A percentile compares a stretch with the other conserved stretches of the same genome.
Conservation (phyloP, 2,888 invertebrate genomes). For the Acrocyrtus sp. region DNA sequence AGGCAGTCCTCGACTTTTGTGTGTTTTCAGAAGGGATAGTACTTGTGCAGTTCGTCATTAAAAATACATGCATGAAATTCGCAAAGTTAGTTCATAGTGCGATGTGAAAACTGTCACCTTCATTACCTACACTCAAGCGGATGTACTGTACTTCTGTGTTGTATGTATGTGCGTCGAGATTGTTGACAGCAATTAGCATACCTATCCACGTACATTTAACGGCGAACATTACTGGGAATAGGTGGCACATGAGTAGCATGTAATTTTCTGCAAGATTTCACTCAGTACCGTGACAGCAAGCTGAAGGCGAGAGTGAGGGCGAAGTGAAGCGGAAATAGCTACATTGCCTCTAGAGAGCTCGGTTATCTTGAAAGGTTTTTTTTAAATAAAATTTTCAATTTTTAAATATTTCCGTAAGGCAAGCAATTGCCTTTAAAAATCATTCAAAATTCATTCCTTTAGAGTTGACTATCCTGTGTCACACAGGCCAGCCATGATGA, state of each 20-base stretch:
- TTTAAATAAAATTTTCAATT: too few species aligned
- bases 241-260: not conserved
- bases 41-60: too few species aligned
- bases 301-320: too few species aligned
- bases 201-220: not conserved
- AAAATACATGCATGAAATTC: too few species aligned
- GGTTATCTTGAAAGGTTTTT: too few species aligned
- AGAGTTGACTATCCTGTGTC: conserved; percentile 59
- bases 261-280: not conserved
- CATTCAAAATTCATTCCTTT: conserved; percentile 59
- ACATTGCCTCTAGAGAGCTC: too few species aligned
- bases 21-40: too few species aligned
- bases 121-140: not conserved
- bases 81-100: too few species aligned
- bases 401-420: not conserved
- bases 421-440: not conserved
- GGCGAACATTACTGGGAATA: not conserved
- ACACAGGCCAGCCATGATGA: conserved; percentile 40
- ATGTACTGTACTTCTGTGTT: not conserved
- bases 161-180: too few species aligned
- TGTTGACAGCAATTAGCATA: not conserved
- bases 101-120: not conserved
- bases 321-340: too few species aligned
- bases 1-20: too few species aligned
- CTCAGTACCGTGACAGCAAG: not conserved